A percentile compares a stretch with the other conserved stretches of the same genome.
phyloP scores from a whole-genome alignment of 1,140 invertebrate species.

The Drosophila pachea region DNA sequence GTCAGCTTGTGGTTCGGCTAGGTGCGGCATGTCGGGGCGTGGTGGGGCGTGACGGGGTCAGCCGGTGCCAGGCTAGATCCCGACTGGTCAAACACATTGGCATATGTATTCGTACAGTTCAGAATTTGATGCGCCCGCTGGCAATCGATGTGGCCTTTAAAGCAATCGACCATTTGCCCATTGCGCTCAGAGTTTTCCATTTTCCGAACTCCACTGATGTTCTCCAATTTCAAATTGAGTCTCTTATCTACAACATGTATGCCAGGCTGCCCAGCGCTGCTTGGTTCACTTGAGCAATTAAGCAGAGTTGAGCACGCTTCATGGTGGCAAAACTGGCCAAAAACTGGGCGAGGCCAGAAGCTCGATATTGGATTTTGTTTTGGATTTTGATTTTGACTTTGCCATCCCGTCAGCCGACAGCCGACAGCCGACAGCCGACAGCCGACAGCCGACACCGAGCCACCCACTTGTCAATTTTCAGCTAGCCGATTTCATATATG shows the following conservation, averaged over 20 bases:
- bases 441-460: too few species aligned
- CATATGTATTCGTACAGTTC: background rate
- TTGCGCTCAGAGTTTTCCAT: background rate
- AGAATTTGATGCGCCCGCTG: background rate
- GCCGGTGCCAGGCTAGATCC: too few species aligned
- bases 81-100: too few species aligned
- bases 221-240: constrained; percentile 21
- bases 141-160: background rate
- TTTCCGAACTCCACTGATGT: background rate
- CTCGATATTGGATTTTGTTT: constrained; percentile 22
- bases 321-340: too few species aligned
- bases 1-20: background rate
- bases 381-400: background rate
- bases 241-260: background rate
- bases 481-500: constrained; percentile 40
- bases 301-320: background rate
- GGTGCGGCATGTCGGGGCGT: too few species aligned
- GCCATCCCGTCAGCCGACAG: background rate
- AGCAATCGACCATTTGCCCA: background rate
- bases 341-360: too few species aligned
- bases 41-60: too few species aligned
- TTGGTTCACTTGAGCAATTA: constrained; percentile 52
- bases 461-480: constrained; percentile 38
- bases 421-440: too few species aligned
- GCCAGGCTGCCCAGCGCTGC: background rate